Evolutionary conservation across 2,888 invertebrate species (phyloP).

Genomic region (Caenorhabditis auriculariae): DNA sequence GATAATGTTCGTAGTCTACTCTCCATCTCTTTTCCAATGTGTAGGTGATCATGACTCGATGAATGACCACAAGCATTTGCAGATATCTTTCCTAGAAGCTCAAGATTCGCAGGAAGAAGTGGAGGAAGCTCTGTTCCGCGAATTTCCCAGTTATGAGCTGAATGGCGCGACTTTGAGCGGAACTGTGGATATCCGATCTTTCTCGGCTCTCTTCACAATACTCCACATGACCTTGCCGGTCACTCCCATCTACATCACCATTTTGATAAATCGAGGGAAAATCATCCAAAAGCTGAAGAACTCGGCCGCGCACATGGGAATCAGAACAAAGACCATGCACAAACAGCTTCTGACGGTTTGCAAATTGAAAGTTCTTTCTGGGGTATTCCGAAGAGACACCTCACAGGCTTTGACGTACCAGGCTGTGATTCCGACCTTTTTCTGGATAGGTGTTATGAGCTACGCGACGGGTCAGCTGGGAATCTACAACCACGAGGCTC

Average conservation of each 20-base stretch:
- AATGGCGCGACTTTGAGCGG: constrained; percentile 4
- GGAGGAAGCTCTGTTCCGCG: constrained; percentile 4
- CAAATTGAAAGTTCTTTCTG: no score
- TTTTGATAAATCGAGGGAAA: constrained; percentile 19
- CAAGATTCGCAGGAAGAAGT: no score
- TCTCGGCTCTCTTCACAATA: constrained; percentile 19
- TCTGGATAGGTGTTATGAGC: no score
- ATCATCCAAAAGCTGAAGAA: constrained; percentile 11
- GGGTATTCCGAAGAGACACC: no score
- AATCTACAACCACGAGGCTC: no score
- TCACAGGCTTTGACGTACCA: no score
- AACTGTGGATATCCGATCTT: neutral
- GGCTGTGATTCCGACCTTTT: no score
- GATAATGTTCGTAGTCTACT: neutral
- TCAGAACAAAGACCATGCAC: constrained; percentile 17
- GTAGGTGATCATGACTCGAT: no score
- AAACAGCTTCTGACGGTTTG: constrained; percentile 21
- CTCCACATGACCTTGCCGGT: constrained; percentile 28
- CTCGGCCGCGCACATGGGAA: constrained; percentile 12
- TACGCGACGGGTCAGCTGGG: no score
- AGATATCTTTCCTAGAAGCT: no score
- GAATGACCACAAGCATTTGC: no score
- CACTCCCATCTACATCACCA: constrained; percentile 20
- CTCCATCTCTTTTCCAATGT: neutral
- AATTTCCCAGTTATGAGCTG: constrained; percentile 22